Base-by-base conservation (phyloP, 2,888 invertebrate genomes). In the Diaperis boleti region DNA sequence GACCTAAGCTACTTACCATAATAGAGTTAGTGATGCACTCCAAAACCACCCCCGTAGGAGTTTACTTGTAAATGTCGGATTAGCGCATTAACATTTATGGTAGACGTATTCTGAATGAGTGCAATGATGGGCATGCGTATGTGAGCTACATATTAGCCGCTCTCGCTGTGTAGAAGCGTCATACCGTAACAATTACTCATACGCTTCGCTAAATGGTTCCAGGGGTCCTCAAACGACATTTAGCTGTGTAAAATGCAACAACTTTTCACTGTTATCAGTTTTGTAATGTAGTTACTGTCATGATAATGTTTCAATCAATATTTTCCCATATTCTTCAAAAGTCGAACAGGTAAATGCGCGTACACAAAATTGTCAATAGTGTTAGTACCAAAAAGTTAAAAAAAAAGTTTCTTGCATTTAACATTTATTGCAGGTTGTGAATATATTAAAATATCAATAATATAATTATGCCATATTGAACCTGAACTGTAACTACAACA, bases 1-100 rank as follows among this genome's bases (percentile, higher is more conserved):
- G 59, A 64, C 60, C 64, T 64, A 64, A 64, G 59, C 64, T 64
- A 64, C 64, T 64, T 64, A 64, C 59, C 60, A 64, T 64, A 64
- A 64, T 64, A 56, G 64, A 64, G 64, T 64, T 64, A 64, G 56
- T 49, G 35, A 64, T 64, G 52, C 59, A 64, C 59, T 64, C 59
- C 54, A 55, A 59, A 52, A 49, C 59, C 59, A 55, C 64, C 64
- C 64, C 64, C 62, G 52, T 41, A 73, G 77, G 76, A 78, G 77
- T 77, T 78, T 77, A 75, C 74, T 77, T 79, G 76, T 77, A 79
- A 80, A 79, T 78, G 78, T 76, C 77, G 78, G 79, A 80, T 80
- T 80, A 80, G 72, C 75, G 78, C 75, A 79, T 80, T 79, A 80
- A 80, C 79, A 80, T 80, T 79, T 77, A 79, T 78, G 79, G 74